A percentile compares a stretch with the other conserved stretches of the same genome.
phyloP scores from a whole-genome alignment of 2,113 vertebrate genomes.

The Callipepla californica region DNA sequence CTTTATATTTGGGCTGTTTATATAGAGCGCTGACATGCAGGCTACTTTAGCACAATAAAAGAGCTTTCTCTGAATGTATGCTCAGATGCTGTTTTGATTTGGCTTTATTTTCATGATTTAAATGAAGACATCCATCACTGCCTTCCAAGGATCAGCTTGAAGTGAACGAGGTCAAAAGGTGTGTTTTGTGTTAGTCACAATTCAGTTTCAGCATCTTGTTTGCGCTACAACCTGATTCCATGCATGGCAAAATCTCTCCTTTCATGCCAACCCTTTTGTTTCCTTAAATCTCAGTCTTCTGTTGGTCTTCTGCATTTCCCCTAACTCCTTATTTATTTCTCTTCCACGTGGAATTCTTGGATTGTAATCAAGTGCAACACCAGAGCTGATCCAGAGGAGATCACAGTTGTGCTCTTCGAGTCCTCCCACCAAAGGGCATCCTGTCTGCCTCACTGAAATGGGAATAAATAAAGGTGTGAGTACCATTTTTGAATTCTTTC shows the following conservation, averaged over 20 bases:
- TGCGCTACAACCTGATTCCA: neutral
- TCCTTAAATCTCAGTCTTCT: neutral
- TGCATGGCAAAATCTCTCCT: neutral
- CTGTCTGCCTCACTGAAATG: neutral
- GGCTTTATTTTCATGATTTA: constrained; percentile 26
- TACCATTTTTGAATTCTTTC: neutral
- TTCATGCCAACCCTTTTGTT: neutral
- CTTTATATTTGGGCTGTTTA: constrained; percentile 61
- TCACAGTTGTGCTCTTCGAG: neutral
- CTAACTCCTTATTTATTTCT: neutral
- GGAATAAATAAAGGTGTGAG: neutral
- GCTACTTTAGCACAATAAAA: constrained; percentile 27
- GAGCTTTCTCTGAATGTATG: constrained; percentile 49
- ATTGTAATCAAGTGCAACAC: neutral
- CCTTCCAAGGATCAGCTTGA: neutral
- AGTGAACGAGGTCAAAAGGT: neutral
- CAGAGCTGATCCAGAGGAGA: neutral
- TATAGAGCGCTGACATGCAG: constrained; percentile 32
- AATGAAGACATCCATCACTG: constrained; percentile 41
- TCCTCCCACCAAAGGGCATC: neutral
- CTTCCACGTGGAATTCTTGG: neutral
- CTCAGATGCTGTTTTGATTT: constrained; percentile 38
- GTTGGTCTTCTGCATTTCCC: neutral
- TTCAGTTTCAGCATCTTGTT: neutral
- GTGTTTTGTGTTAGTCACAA: neutral